Evolutionary conservation across 1,140 invertebrate species (phyloP).

Genomic region (Augochlora pura): DNA sequence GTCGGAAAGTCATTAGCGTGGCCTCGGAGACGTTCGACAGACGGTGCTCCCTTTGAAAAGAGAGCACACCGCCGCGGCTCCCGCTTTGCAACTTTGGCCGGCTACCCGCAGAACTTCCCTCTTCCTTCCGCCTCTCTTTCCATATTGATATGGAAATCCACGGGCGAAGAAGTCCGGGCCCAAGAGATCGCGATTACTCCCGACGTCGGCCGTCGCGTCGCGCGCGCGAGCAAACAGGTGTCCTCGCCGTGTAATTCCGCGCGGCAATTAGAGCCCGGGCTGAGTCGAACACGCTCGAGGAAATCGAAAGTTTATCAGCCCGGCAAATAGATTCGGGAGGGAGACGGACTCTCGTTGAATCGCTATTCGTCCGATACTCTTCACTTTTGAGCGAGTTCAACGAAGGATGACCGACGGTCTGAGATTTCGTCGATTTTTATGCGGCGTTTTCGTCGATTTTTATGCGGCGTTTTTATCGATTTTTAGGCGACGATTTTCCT

Average conservation of each 20-base stretch:
- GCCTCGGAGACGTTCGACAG: constrained; percentile 33
- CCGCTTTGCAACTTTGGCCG: constrained; percentile 14
- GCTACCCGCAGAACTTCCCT: constrained; percentile 21
- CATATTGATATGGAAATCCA: constrained; percentile 30
- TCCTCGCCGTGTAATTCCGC: background rate
- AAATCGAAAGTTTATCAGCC: background rate
- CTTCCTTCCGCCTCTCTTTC: constrained; percentile 1
- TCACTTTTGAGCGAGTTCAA: no score
- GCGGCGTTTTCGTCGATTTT: no score
- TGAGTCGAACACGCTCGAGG: background rate
- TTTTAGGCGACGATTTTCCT: no score
- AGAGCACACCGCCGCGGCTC: background rate
- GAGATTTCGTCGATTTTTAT: no score
- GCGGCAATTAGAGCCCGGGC: background rate
- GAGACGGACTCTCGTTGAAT: no score
- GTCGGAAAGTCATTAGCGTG: constrained; percentile 53
- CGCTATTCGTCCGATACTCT: no score
- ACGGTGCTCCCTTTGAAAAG: constrained; percentile 38
- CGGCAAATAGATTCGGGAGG: background rate
- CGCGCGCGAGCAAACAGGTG: constrained; percentile 21
- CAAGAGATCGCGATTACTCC: constrained; percentile 1
- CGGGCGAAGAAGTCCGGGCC: background rate
- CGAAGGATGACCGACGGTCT: no score
- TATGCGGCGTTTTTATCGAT: no score
- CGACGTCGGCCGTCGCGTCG: background rate